Evolutionary conservation across 1,140 invertebrate genomes (phyloP), one percentile per base, ranked within the genome.

Genomic region (Pseudomyrmex pallidus): DNA sequence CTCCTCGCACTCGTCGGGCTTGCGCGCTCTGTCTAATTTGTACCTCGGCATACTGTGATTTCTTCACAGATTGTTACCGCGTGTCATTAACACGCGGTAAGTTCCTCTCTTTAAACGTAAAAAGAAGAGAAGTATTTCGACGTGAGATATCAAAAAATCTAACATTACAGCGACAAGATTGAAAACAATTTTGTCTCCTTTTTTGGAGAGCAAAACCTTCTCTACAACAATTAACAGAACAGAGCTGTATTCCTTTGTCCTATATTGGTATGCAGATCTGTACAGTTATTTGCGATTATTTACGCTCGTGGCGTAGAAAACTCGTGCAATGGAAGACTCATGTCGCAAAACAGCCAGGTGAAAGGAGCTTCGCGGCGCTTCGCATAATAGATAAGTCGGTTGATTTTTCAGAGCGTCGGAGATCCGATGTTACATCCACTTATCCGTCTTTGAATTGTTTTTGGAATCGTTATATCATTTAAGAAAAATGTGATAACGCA

Each of bases 331-430:
- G 84, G 85, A 83, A 89, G 88, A 83, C 54, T 74, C 68, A 78
- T 88, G 80, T 88, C 85, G 82, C 77, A 88, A 84, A 87, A 88
- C 82, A 56, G 84, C 86, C 61, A 90, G 85, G 89, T 90, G 89
- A 90, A 90, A 90, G 89, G 89, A 90, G 82, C 70, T 78, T 78
- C 44, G 64, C 76, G 25, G 76, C 64, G 66, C 56, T 78, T 70
- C 54, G 48, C 54, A 59, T 59, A 59, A 20, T 48, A 25, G 52
- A 59, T 59, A 46, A 59, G 44, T 13, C 59, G 35, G 22, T 48
- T 25, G 15, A 76, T 76, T 76, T 50, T 46, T 57, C 35, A 48
- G 15, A 3, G 12, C 35, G 25, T 63, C 8, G 35, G 46, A n/a
- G 44, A 44, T 56, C n/a, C 56, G 74, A 67, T 17, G n/a, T 57